Evolutionary conservation across 2,797 vertebrate species (phyloP).

Genomic region (Sebastes vulpes): DNA sequence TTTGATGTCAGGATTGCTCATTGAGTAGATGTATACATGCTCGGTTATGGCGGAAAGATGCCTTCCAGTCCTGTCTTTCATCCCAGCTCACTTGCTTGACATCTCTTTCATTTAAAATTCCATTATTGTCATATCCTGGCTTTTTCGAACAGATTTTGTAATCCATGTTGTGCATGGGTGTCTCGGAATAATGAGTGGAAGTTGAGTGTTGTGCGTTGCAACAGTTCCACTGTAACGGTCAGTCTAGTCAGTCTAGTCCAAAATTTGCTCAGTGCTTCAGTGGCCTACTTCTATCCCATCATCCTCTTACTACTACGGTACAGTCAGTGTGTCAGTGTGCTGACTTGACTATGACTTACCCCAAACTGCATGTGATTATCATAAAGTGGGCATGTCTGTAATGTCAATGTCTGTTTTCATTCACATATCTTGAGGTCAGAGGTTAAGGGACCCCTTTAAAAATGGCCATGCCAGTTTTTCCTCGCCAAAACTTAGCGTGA

Average conservation of each 20-base stretch:
- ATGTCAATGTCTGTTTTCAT: too few relatives aligned
- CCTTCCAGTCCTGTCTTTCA: slow-evolving; percentile 60
- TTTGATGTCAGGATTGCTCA: slow-evolving; percentile 66
- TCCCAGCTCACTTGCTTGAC: slow-evolving; percentile 38
- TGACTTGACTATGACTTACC: too few relatives aligned
- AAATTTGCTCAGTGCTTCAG: neutral
- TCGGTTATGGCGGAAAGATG: slow-evolving; percentile 35
- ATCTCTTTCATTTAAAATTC: slow-evolving; percentile 49
- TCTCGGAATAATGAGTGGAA: slow-evolving; percentile 1
- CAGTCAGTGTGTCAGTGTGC: too few relatives aligned
- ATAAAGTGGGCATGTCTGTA: too few relatives aligned
- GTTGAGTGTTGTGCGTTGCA: neutral
- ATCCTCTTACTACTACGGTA: neutral
- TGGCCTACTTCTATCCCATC: neutral
- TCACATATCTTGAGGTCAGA: too few relatives aligned
- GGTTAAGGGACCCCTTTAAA: too few relatives aligned
- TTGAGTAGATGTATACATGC: slow-evolving; percentile 49
- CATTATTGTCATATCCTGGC: slow-evolving; percentile 28
- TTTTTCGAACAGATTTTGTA: neutral
- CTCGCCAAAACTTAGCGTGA: too few relatives aligned
- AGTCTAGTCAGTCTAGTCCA: neutral
- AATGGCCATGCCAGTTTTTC: too few relatives aligned
- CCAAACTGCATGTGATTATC: too few relatives aligned
- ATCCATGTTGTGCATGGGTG: neutral
- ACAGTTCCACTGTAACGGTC: neutral